Evolutionary conservation across 2,888 invertebrate genomes (phyloP).

Genomic region (Microctonus brassicae): DNA sequence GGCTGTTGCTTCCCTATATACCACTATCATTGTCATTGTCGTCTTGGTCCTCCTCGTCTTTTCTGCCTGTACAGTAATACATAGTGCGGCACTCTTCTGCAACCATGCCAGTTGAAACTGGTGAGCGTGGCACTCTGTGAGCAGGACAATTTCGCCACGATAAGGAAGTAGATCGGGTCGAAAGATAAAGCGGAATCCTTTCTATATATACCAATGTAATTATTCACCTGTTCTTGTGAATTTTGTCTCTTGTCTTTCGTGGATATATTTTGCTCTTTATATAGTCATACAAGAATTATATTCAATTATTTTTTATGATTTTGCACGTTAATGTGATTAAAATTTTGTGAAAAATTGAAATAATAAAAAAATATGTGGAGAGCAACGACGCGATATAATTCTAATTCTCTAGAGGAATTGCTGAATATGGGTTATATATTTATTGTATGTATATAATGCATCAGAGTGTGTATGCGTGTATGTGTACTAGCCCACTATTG

Average conservation of each 20-base stretch:
- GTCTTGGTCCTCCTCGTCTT: conserved; percentile 37
- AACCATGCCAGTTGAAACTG: conserved; percentile 37
- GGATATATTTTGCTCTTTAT: neutral
- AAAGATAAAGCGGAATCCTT: conserved; percentile 58
- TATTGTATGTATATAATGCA: conserved; percentile 44
- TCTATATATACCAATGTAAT: conserved; percentile 43
- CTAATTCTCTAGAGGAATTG: conserved; percentile 2
- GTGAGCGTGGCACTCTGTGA: conserved; percentile 57
- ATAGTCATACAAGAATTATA: too few species aligned
- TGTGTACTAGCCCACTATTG: conserved; percentile 36
- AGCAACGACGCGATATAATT: neutral
- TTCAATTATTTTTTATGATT: neutral
- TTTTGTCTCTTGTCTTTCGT: conserved; percentile 7
- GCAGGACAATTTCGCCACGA: conserved; percentile 67
- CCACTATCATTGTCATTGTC: conserved; percentile 34
- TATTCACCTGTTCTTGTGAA: conserved; percentile 30
- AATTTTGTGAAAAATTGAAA: neutral
- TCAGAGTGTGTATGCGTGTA: too few species aligned
- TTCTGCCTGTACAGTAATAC: conserved; percentile 29
- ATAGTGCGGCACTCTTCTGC: conserved; percentile 31
- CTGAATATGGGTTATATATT: conserved; percentile 29
- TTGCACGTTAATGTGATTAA: neutral
- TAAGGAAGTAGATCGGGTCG: conserved; percentile 66
- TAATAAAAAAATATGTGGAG: neutral
- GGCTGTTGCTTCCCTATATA: conserved; percentile 44